These are phyloP conservation scores for Actinostola sp. DNA, from an alignment of 92 coral and sea anemone species.

Conservation along the genomic window DNA sequence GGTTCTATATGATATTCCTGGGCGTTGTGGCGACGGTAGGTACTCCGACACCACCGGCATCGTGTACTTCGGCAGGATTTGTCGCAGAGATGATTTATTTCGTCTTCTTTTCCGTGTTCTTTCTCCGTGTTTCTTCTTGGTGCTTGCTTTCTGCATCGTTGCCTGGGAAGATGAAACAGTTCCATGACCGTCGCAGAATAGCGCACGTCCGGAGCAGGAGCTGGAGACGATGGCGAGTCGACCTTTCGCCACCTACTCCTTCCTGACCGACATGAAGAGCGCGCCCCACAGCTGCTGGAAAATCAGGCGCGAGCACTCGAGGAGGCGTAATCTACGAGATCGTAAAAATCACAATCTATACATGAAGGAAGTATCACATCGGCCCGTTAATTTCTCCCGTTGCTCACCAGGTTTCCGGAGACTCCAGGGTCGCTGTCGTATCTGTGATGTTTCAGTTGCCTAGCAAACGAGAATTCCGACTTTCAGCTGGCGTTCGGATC, in stretches of 20 bases:
- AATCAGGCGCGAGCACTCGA: conserved; percentile 59
- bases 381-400: conserved; percentile 75
- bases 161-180: conserved; percentile 89
- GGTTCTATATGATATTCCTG: conserved; percentile 58
- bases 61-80: conserved; percentile 88
- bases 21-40: conserved; percentile 49
- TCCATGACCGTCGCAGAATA: conserved; percentile 73
- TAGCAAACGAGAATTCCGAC: conserved; percentile 81
- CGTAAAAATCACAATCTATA: conserved; percentile 52
- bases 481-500: conserved; percentile 82
- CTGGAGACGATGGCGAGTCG: conserved; percentile 79
- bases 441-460: conserved; percentile 92
- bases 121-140: conserved; percentile 88
- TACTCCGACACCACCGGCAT: conserved; percentile 73
- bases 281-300: conserved; percentile 65
- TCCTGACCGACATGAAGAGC: conserved; percentile 71
- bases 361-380: conserved; percentile 63
- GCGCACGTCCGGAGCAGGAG: conserved; percentile 66
- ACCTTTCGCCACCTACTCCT: conserved; percentile 83
- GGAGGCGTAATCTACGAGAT: conserved; percentile 50
- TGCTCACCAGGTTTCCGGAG: conserved; percentile 70
- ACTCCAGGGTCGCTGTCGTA: conserved; percentile 71
- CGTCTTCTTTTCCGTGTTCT: conserved; percentile 97
- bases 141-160: conserved; percentile 70
- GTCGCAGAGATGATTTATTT: conserved; percentile 84